Base-by-base conservation (phyloP, 2,797 vertebrate genomes). In the Eremophila alpestris region DNA sequence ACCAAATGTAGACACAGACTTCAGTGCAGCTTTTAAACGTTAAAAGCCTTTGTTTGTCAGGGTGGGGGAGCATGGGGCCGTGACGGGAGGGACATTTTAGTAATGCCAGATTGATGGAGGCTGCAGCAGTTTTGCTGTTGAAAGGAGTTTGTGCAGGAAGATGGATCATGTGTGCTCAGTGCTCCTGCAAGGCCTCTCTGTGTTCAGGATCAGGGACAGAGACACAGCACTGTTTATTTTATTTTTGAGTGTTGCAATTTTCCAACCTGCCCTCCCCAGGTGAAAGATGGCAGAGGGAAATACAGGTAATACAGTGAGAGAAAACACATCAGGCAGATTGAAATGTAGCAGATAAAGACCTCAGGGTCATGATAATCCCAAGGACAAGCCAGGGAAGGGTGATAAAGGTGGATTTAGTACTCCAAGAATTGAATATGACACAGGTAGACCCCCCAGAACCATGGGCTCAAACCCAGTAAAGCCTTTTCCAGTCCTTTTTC, bases 11-110 rank as follows among this genome's bases (percentile, higher is more conserved):
- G 15, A 24, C n/a, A 29, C 2, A n/a, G 65, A 27, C 77, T 83
- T 41, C 18, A 52, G 56, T 12, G 36, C 59, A 79, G 95, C 86
- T 93, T 84, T 91, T 67, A 84, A 90, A 93, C 8, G 4, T 40
- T 69, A 54, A 86, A 68, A 88, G 73, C 63, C 55, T 93, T 84
- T 78, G 65, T 83, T 90, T 83, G 70, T 62, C 56, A 55, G 69
- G 48, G 29, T n/a, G 24, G 84, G 48, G 45, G 76, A 90, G 48
- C 8, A 0, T 0, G 27, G 51, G 60, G 81, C 67, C 0, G 0
- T 46, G 78, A 56, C 4, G 11, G 18, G 54, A 91, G 76, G 70
- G 63, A 36, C 51, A 10, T 90, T 86, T 90, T 20, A 67, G 87
- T 22, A 48, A 51, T 22, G 70, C 59, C 69, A 40, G 59, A 84